A percentile compares a stretch with the other conserved stretches of the same genome.
These are phyloP conservation scores for Nicator chloris DNA, from an alignment of 2,113 vertebrate species.

Conservation along the genomic window DNA sequence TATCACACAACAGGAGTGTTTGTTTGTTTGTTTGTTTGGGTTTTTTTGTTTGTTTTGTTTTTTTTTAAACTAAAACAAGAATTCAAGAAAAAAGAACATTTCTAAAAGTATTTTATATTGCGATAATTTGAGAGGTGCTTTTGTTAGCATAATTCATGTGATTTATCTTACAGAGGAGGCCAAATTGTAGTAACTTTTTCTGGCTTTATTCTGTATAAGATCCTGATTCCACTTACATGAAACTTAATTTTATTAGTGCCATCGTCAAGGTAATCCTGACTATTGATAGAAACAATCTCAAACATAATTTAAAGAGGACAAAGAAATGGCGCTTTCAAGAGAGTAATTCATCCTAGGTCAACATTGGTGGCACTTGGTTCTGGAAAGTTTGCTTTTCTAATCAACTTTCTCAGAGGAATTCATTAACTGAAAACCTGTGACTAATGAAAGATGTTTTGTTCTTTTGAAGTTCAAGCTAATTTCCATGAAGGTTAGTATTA, in stretches of 20 bases:
- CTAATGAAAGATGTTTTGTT: conserved; percentile 74
- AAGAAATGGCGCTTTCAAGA: not conserved
- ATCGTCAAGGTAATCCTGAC: not conserved
- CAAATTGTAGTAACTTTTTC: not conserved
- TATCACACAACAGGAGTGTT: not conserved
- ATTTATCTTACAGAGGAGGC: not conserved
- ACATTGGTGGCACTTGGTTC: not conserved
- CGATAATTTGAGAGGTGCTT: not conserved
- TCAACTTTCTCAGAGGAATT: conserved; percentile 74
- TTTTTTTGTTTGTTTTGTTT: not conserved
- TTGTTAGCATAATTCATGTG: not conserved
- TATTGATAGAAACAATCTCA: not conserved
- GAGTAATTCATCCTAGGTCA: not conserved
- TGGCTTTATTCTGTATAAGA: not conserved
- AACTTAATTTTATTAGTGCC: not conserved
- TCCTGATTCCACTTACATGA: not conserved
- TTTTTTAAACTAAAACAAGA: not conserved
- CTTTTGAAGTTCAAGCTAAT: conserved; percentile 82
- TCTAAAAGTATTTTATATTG: not conserved
- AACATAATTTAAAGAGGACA: not conserved
- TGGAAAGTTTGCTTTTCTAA: conserved; percentile 63
- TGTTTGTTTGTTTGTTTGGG: not conserved
- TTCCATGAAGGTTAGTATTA: conserved; percentile 73
- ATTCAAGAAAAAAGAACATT: not conserved
- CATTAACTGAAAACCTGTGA: conserved; percentile 74